Evolutionary conservation across 1,140 invertebrate genomes (phyloP).

Genomic region (Melitaea cinxia): DNA sequence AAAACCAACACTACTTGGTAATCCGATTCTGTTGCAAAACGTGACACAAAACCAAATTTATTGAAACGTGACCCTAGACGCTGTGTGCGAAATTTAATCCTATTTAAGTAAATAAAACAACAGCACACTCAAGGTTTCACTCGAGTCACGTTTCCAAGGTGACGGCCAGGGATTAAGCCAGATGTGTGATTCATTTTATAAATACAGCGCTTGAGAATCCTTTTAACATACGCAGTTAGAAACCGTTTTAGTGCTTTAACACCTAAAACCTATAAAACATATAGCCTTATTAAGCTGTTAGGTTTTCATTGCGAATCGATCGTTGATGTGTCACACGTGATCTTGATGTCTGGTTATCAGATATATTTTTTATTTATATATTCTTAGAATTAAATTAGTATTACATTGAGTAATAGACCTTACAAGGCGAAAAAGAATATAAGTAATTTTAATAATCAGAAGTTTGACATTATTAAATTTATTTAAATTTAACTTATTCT

Average conservation of each 20-base stretch:
- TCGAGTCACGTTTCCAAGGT: constrained; percentile 33
- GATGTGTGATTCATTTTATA: neutral
- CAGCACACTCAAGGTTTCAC: constrained; percentile 27
- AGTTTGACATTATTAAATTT: no score
- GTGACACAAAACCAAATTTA: neutral
- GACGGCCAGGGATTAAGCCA: constrained; percentile 37
- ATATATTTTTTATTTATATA: neutral
- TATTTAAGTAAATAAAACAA: constrained; percentile 27
- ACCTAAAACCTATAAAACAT: constrained; percentile 28
- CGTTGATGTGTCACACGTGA: neutral
- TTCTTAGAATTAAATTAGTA: neutral
- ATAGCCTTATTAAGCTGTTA: constrained; percentile 21
- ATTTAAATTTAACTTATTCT: no score
- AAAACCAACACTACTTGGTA: no score
- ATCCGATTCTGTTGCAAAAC: neutral
- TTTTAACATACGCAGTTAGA: constrained; percentile 27
- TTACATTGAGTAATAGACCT: neutral
- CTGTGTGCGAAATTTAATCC: constrained; percentile 28
- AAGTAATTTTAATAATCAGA: no score
- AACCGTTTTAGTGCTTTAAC: constrained; percentile 33
- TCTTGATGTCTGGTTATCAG: neutral
- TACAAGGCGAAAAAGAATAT: no score
- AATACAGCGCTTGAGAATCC: constrained; percentile 9
- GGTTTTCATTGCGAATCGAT: constrained; percentile 25
- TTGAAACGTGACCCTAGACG: neutral